phyloP scores from a whole-genome alignment of 1,140 invertebrate genomes.

The Drosophila mojavensis region DNA sequence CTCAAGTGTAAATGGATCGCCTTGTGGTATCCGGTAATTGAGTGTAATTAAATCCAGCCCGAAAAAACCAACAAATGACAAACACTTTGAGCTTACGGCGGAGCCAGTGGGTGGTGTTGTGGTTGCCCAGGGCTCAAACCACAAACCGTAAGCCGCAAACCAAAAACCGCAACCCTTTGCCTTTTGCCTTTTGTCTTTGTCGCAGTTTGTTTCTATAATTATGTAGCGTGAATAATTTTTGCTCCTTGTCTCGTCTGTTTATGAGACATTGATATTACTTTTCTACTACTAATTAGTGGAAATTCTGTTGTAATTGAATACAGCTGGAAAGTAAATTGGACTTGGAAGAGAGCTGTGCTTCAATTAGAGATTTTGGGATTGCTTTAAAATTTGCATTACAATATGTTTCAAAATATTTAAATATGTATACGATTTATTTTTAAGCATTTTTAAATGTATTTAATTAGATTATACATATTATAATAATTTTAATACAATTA shows the following conservation, averaged over 20 bases:
- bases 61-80: constrained; percentile 68
- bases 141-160: not conserved
- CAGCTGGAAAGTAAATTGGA: constrained; percentile 4
- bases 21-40: constrained; percentile 80
- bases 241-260: constrained; percentile 55
- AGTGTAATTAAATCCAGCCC: constrained; percentile 80
- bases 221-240: constrained; percentile 81
- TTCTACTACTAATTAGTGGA: constrained; percentile 61
- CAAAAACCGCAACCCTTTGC: constrained; percentile 47
- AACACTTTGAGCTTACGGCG: constrained; percentile 50
- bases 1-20: constrained; percentile 78
- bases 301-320: constrained; percentile 40
- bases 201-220: constrained; percentile 73
- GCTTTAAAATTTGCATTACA: too few relatives aligned
- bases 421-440: too few relatives aligned
- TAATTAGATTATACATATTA: too few relatives aligned
- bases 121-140: constrained; percentile 43
- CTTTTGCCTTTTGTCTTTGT: constrained; percentile 23
- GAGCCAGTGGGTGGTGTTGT: constrained; percentile 26
- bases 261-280: constrained; percentile 66
- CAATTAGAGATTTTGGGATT: too few relatives aligned
- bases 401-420: too few relatives aligned
- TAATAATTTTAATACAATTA: too few relatives aligned
- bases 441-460: too few relatives aligned
- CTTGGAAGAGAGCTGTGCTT: not conserved